These are phyloP conservation scores for Sebastes diploproa DNA, from an alignment of 2,797 vertebrate species.

Conservation along the genomic window DNA sequence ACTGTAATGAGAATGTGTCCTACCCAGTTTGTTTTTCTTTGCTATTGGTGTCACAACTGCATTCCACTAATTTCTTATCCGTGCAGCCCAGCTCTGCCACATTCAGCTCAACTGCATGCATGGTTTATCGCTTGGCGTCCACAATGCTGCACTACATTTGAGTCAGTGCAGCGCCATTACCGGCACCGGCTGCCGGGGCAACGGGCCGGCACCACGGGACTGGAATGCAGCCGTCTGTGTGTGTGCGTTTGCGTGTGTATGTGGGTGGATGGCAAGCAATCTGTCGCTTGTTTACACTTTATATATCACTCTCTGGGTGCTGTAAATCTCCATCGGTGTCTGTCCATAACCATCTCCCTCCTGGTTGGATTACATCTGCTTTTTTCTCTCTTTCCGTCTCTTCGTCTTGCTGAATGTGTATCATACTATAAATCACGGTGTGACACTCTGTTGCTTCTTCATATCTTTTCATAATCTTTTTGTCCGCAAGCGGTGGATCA, in stretches of 20 bases:
- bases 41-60: conserved; percentile 5
- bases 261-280: conserved; percentile 65
- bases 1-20: neutral
- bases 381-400: conserved; percentile 19
- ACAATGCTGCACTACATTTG: conserved; percentile 34
- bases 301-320: conserved; percentile 65
- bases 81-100: conserved; percentile 3
- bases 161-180: conserved; percentile 54
- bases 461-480: no score
- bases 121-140: conserved; percentile 42
- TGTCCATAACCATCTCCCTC: conserved; percentile 50
- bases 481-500: neutral
- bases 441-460: neutral
- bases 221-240: conserved; percentile 58
- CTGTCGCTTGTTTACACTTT: conserved; percentile 77
- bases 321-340: conserved; percentile 66
- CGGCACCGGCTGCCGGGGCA: conserved; percentile 67
- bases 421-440: conserved; percentile 28
- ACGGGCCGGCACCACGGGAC: conserved; percentile 52
- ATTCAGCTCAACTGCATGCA: conserved; percentile 18
- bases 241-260: conserved; percentile 29
- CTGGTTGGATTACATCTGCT: conserved; percentile 53
- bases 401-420: neutral
- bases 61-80: conserved; percentile 22
- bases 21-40: conserved; percentile 4